Evolutionary conservation across 2,797 vertebrate genomes (phyloP), one percentile per base, ranked within the genome.

Genomic region (Channa striata): DNA sequence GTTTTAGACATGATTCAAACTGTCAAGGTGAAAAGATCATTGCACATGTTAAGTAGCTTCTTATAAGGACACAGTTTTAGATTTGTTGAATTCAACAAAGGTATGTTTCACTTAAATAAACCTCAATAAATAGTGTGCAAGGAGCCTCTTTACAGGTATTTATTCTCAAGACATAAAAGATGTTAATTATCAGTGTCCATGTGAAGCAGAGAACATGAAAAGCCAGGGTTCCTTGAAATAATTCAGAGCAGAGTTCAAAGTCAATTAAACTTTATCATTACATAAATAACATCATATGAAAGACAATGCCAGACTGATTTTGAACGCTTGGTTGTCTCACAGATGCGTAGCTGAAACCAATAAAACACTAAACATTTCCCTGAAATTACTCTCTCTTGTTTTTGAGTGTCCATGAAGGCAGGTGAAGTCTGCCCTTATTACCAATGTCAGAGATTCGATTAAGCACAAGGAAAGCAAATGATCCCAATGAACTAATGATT

Each of bases 401-500:
- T 94, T 91, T 90, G 88, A 91, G 80, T 80, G 89, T 93, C 91
- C 82, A 78, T 77, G 82, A 77, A 92, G 89, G 88, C 92, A 94
- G 93, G 93, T 94, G 92, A 95, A 91, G 92, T 93, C 91, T 95
- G 91, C 92, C 93, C 94, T 94, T 97, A 96, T 97, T 96, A 96
- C 96, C 96, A 95, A 94, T 96, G 96, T 97, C 95, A 94, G 92
- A 87, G 92, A 95, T 95, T 95, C 93, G 93, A 95, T 95, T 94
- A 95, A 93, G 92, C 93, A 93, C 80, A 68, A 91, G 90, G 91
- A 94, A 95, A 93, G 94, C 94, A 97, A 97, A 98, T 96, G 96
- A 96, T 96, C 96, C 95, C 95, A 97, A 96, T 97, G 95, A 97
- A 96, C 91, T 96, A 93, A 95, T 95, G 96, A 96, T 97, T 96